phyloP scores from a whole-genome alignment of 2,113 vertebrate species.

The Lepus timidus region DNA sequence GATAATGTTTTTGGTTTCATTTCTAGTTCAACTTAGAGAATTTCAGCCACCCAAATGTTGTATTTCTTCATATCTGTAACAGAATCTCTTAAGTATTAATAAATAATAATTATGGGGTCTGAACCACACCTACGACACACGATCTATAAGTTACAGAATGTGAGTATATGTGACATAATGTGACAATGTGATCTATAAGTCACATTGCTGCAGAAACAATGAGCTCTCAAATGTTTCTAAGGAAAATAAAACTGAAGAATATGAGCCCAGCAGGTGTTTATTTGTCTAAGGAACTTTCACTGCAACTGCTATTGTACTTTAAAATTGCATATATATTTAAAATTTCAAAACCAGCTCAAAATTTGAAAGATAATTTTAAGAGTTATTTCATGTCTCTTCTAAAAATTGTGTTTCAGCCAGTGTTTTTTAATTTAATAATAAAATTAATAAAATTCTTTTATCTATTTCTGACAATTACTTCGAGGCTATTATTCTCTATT shows the following conservation, averaged over 20 bases:
- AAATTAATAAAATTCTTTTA: not conserved
- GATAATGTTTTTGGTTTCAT: not conserved
- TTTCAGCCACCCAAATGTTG: constrained; percentile 18
- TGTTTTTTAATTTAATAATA: not conserved
- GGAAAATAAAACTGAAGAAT: constrained; percentile 9
- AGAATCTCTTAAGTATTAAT: not conserved
- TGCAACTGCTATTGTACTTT: not conserved
- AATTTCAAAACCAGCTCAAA: constrained; percentile 37
- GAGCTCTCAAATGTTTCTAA: not conserved
- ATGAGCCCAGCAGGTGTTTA: not conserved
- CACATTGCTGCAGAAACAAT: not conserved
- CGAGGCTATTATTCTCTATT: not conserved
- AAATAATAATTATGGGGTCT: constrained; percentile 10
- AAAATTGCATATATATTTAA: not conserved
- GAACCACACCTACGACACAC: not conserved
- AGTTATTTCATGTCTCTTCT: not conserved
- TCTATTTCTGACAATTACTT: constrained; percentile 8
- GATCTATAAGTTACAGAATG: not conserved
- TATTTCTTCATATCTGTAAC: not conserved
- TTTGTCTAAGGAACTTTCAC: not conserved
- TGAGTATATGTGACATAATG: too few species aligned
- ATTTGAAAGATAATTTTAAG: constrained; percentile 34
- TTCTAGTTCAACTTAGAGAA: constrained; percentile 35
- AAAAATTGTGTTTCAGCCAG: not conserved
- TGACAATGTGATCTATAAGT: not conserved